phyloP scores from a whole-genome alignment of 2,797 vertebrate genomes.

The Ctenopoma kingsleyae region DNA sequence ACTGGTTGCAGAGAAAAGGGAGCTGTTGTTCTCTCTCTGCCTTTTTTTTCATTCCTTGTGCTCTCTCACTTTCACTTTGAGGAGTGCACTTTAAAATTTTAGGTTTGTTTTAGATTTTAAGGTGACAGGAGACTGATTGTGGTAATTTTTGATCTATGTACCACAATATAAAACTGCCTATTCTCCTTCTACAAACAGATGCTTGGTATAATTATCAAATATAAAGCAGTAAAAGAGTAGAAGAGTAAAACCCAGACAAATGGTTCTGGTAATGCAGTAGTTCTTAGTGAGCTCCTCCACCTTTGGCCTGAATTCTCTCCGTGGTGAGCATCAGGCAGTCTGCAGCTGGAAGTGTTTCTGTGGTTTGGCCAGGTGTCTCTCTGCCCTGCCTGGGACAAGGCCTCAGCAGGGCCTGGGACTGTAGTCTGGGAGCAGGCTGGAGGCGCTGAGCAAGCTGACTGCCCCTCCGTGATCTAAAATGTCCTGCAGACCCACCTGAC shows the following conservation, averaged over 20 bases:
- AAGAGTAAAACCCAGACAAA: slow-evolving; percentile 46
- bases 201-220: slow-evolving; percentile 27
- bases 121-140: slow-evolving; percentile 26
- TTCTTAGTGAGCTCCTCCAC: slow-evolving; percentile 72
- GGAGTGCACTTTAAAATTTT: slow-evolving; percentile 18
- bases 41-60: slow-evolving; percentile 16
- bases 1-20: slow-evolving; percentile 70
- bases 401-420: slow-evolving; percentile 76
- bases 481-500: slow-evolving; percentile 81
- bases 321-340: slow-evolving; percentile 80
- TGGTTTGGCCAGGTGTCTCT: slow-evolving; percentile 84
- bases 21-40: slow-evolving; percentile 70
- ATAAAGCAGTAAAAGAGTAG: not conserved
- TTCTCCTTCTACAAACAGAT: not conserved
- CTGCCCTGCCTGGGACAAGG: slow-evolving; percentile 75
- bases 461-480: slow-evolving; percentile 74
- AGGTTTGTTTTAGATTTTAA: slow-evolving; percentile 24
- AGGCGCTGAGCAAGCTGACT: slow-evolving; percentile 69
- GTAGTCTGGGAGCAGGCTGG: slow-evolving; percentile 68
- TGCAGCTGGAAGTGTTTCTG: slow-evolving; percentile 85
- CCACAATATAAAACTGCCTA: slow-evolving; percentile 15
- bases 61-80: slow-evolving; percentile 69
- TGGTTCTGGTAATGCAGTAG: slow-evolving; percentile 47
- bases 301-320: slow-evolving; percentile 84
- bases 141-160: slow-evolving; percentile 16